phyloP scores from a whole-genome alignment of 2,797 vertebrate species.

The Gymnodraco acuticeps region DNA sequence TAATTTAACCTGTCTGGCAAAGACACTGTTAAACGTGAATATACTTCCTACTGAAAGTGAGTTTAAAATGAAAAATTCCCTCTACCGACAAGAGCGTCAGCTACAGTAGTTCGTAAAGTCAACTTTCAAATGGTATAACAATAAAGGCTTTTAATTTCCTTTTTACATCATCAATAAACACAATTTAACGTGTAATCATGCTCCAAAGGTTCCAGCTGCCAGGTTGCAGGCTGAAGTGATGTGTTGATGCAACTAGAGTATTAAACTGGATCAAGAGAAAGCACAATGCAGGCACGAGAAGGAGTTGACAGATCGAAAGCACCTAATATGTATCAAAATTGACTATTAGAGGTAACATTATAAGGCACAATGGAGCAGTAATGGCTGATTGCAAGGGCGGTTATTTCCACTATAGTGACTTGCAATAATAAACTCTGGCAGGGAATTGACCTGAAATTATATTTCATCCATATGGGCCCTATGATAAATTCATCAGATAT shows the following conservation, averaged over 20 bases:
- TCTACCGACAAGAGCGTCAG: neutral
- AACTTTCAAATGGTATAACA: neutral
- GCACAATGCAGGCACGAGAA: slow-evolving; percentile 4
- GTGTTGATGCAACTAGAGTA: slow-evolving; percentile 1
- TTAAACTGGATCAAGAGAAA: slow-evolving; percentile 4
- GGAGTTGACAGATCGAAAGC: slow-evolving; percentile 17
- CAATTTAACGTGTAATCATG: neutral
- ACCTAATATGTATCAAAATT: slow-evolving; percentile 25
- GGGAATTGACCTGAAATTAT: slow-evolving; percentile 50
- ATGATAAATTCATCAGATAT: slow-evolving; percentile 58
- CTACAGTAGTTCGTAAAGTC: neutral
- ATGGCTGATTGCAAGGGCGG: slow-evolving; percentile 40
- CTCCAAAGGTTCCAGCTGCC: neutral
- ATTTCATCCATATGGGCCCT: slow-evolving; percentile 47
- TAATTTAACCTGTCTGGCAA: neutral
- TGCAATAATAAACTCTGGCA: slow-evolving; percentile 53
- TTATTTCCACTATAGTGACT: slow-evolving; percentile 52
- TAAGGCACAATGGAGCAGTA: slow-evolving; percentile 30
- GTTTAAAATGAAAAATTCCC: neutral
- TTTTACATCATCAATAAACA: neutral
- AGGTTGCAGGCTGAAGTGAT: neutral
- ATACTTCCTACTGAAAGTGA: neutral
- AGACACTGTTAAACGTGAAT: neutral
- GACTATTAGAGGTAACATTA: slow-evolving; percentile 16
- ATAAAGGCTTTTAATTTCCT: neutral